phyloP scores from a whole-genome alignment of 2,888 invertebrate genomes.

The Tribolium freemani region DNA sequence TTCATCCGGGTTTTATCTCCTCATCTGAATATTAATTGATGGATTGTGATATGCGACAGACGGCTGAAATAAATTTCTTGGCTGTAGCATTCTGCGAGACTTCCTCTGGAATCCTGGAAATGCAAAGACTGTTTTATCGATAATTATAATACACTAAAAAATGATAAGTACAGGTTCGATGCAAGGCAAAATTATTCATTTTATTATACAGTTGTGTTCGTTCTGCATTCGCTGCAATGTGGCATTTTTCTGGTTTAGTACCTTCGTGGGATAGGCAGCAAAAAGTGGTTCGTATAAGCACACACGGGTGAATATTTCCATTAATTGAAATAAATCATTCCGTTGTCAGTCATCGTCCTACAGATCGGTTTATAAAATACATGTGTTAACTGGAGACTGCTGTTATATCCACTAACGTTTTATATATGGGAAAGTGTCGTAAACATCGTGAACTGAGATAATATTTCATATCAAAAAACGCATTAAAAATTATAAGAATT shows the following conservation, averaged over 20 bases:
- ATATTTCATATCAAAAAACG: conserved; percentile 15
- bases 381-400: conserved; percentile 31
- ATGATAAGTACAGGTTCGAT: conserved; percentile 37
- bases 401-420: conserved; percentile 27
- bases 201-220: conserved; percentile 37
- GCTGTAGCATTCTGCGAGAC: not conserved
- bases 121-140: conserved; percentile 2
- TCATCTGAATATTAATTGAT: conserved; percentile 31
- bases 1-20: conserved; percentile 50
- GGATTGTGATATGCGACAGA: not conserved
- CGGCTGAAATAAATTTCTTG: not conserved
- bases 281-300: conserved; percentile 61
- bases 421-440: conserved; percentile 29
- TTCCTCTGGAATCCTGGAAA: conserved; percentile 22
- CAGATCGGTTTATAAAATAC: conserved; percentile 26
- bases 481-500: conserved; percentile 20
- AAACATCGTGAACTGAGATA: conserved; percentile 16
- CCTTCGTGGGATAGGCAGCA: conserved; percentile 59
- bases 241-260: conserved; percentile 62
- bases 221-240: conserved; percentile 40
- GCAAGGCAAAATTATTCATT: conserved; percentile 41
- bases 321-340: conserved; percentile 67
- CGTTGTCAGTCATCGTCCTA: conserved; percentile 51
- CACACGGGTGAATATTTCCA: conserved; percentile 66
- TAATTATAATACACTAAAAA: conserved; percentile 30